Evolutionary conservation across 2,797 vertebrate species (phyloP).

Genomic region (Natrix natrix): DNA sequence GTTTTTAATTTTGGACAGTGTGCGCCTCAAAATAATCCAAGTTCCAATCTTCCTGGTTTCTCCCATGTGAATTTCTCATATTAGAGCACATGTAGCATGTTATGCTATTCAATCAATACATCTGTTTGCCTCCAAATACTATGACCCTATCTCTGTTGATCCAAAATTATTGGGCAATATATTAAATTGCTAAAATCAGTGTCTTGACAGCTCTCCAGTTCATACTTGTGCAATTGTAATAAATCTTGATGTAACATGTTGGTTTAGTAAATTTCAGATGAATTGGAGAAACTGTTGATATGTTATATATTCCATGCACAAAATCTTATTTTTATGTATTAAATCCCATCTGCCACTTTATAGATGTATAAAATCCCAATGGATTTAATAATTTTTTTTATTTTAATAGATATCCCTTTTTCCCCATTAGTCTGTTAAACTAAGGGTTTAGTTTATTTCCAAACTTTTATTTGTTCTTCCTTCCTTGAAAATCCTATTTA

Average conservation of each 20-base stretch:
- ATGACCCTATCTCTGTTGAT: neutral
- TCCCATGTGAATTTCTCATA: neutral
- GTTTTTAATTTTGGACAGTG: neutral
- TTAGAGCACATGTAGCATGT: neutral
- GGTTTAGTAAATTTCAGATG: neutral
- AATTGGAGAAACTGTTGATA: neutral
- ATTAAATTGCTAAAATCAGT: neutral
- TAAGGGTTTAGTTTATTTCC: neutral
- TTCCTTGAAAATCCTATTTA: neutral
- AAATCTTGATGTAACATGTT: neutral
- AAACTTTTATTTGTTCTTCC: neutral
- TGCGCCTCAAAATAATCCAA: neutral
- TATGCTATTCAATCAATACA: neutral
- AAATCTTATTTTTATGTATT: neutral
- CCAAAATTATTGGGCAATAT: neutral
- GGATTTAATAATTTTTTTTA: neutral
- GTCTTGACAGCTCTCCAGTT: neutral
- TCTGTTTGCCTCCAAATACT: neutral
- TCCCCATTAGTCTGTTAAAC: neutral
- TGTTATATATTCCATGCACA: neutral
- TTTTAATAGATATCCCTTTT: neutral
- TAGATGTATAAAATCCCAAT: neutral
- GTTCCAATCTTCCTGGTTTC: neutral
- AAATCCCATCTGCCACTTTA: neutral
- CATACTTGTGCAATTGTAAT: neutral